Evolutionary conservation across 1,140 invertebrate genomes (phyloP), one percentile per base, ranked within the genome.

Genomic region (Leptopilina clavipes): DNA sequence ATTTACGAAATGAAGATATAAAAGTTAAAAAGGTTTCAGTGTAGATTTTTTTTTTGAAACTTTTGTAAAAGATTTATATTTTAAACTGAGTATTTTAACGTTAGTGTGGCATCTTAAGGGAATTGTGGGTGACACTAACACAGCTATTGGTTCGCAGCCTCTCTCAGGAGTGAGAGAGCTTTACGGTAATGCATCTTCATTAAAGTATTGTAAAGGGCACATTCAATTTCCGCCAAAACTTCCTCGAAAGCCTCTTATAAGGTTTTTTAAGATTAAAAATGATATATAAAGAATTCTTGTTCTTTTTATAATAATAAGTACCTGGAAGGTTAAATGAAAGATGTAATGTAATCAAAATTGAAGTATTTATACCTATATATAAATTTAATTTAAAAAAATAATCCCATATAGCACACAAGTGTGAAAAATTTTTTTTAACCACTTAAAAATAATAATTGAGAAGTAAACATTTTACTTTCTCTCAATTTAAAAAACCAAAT

Each of bases 171-270:
- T 14, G 44, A 17, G 48, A 65, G 56, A 65, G 19, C 19, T 65
- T 65, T 65, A 31, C 22, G 19, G 56, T 31, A 65, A 65, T 65
- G 56, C 56, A 65, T 65, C 56, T 65, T 65, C 56, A 65, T 65
- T 65, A 65, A 65, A 65, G 56, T 65, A 65, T 65, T 65, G 19
- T 22, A 56, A 56, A 56, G 19, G 54, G 19, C 19, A 22, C 19
- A 22, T 56, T 22, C 54, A 56, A 12, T 56, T 56, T 56, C 54
- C 19, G 10, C 11, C 18, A 25, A 56, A 56, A 25, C 54, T 22
- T 56, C 37, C 11, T 56, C 9, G 11, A 31, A 65, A 65, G 22
- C 8, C 12, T 65, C 19, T 52, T 52, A n/a, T n/a, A 65, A 65
- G 11, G 19, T 14, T 56, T 7, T 11, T 65, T 65, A 25, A 22